Percentiles rank a stretch among this genome's conserved stretches.
These are phyloP conservation scores for Drosophila kanapiae DNA, from an alignment of 1,140 invertebrate genomes.

Conservation along the genomic window DNA sequence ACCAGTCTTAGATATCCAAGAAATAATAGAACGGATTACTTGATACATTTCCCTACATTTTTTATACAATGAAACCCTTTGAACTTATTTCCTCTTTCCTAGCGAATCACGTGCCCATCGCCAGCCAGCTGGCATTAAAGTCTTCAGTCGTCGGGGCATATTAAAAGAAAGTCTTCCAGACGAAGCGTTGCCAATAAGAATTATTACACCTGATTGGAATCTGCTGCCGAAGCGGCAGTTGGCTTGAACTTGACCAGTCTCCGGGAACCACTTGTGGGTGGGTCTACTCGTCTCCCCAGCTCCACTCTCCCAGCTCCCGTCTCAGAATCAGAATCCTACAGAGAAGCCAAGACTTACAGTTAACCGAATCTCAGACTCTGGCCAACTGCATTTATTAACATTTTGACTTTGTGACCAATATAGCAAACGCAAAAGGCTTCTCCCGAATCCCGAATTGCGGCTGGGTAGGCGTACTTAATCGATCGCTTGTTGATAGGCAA, in stretches of 20 bases:
- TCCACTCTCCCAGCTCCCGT: background rate
- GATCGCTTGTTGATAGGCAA: conserved; percentile 85
- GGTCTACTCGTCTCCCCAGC: conserved; percentile 31
- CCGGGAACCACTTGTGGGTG: conserved; percentile 54
- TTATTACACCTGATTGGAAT: conserved; percentile 86
- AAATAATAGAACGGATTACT: no score
- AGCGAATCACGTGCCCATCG: conserved; percentile 20
- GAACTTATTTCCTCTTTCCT: background rate
- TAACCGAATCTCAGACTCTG: conserved; percentile 12
- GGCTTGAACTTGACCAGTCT: conserved; percentile 77
- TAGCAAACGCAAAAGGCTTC: conserved; percentile 50
- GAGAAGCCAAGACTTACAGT: conserved; percentile 27
- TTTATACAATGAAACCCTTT: no score
- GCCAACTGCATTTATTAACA: conserved; percentile 80
- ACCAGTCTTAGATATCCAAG: no score
- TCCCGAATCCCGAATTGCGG: conserved; percentile 33
- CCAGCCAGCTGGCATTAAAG: conserved; percentile 11
- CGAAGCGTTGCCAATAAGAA: conserved; percentile 85
- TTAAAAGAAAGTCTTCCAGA: conserved; percentile 77
- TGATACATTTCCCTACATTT: no score
- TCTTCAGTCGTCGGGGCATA: conserved; percentile 64
- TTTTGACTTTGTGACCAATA: conserved; percentile 85
- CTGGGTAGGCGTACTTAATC: conserved; percentile 83
- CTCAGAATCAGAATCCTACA: conserved; percentile 32
- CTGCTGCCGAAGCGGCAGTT: conserved; percentile 63